Conservation (phyloP, 2,113 vertebrate genomes). For the Chlamydotis undulata region DNA sequence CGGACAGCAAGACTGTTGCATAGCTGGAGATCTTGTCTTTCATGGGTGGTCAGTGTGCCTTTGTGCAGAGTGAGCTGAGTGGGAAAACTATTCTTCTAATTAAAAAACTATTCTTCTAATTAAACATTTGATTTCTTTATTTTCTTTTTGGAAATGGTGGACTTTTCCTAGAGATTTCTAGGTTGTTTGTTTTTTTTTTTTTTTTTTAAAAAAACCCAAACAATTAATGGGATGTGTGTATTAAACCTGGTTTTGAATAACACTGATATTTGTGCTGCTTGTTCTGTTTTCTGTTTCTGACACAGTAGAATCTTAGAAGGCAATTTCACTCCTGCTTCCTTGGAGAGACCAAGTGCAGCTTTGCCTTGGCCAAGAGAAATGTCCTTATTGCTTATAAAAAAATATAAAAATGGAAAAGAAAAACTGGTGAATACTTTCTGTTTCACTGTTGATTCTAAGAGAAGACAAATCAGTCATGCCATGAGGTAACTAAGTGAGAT, state of each 20-base stretch:
- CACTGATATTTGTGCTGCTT: not conserved
- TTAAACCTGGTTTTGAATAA: not conserved
- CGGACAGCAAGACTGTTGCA: not conserved
- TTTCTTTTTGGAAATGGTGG: not conserved
- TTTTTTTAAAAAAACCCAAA: not conserved
- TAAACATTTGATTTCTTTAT: not conserved
- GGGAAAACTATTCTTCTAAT: not conserved
- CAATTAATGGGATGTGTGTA: not conserved
- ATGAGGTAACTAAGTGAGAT: not conserved
- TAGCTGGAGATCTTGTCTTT: not conserved
- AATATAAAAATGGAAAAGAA: not conserved
- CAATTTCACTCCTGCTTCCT: not conserved
- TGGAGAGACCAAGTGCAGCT: not conserved
- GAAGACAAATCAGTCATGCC: not conserved
- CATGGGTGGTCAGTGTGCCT: not conserved
- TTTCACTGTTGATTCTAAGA: not conserved
- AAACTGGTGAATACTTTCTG: not conserved
- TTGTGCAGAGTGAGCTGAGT: not conserved
- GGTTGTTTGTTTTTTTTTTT: not conserved
- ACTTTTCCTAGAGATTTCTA: not conserved
- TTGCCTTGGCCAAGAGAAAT: not conserved
- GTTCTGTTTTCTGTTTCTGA: not conserved
- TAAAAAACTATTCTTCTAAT: not conserved
- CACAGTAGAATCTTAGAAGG: not conserved
- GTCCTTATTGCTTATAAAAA: not conserved